Percentiles rank a stretch among this genome's conserved stretches.
Evolutionary conservation across 1,140 invertebrate species (phyloP).

Genomic region (Phenacoccus solenopsis): DNA sequence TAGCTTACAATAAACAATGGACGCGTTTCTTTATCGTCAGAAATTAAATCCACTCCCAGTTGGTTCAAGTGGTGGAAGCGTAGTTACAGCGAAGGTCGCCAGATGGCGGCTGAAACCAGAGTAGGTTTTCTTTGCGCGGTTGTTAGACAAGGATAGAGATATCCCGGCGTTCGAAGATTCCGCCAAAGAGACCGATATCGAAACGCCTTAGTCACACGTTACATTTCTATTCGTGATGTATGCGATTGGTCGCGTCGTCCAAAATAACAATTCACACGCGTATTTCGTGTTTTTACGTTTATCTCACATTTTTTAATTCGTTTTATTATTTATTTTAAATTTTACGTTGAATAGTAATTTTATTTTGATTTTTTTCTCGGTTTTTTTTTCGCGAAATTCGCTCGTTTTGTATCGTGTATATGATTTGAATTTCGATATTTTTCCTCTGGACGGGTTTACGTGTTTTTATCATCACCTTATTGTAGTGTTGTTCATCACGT

Average conservation of each 20-base stretch:
- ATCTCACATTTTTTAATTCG: background rate
- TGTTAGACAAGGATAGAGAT: constrained; percentile 35
- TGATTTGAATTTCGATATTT: background rate
- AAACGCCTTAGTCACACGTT: constrained; percentile 18
- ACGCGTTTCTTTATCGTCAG: constrained; percentile 5
- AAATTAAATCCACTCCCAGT: constrained; percentile 26
- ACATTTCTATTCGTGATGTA: constrained; percentile 5
- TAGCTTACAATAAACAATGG: constrained; percentile 1
- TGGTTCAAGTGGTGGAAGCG: constrained; percentile 27
- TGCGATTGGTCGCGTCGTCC: constrained; percentile 8
- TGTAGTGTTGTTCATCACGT: background rate
- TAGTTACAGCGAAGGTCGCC: constrained; percentile 21
- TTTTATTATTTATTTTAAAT: background rate
- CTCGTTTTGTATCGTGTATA: background rate
- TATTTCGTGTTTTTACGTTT: constrained; percentile 12
- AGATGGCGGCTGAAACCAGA: constrained; percentile 39
- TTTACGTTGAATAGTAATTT: background rate
- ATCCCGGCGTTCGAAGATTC: constrained; percentile 19
- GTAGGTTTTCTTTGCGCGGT: constrained; percentile 35
- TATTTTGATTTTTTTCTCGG: background rate
- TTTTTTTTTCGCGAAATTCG: background rate
- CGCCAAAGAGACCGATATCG: constrained; percentile 7
- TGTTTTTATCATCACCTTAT: background rate
- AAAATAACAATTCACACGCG: constrained; percentile 11
- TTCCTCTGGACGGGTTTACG: background rate